Evolutionary conservation across 2,888 invertebrate species (phyloP), one percentile per base, ranked within the genome.

Genomic region (Pemphredon lugubris): DNA sequence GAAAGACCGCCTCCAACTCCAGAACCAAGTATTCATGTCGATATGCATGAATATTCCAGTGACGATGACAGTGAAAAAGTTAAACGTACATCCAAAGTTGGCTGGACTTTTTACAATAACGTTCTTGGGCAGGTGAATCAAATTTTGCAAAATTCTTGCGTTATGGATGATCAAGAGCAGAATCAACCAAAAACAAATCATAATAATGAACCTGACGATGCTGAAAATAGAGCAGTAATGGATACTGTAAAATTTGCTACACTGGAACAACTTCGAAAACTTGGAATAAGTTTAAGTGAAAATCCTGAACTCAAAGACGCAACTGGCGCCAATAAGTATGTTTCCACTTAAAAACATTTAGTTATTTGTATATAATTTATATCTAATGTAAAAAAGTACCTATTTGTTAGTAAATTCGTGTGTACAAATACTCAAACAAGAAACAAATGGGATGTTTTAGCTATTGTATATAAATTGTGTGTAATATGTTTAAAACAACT

Each of bases 61-160:
- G 88, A 88, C 34, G 86, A 86, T 4, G 84, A 86, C 6, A 92
- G 92, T 54, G 92, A 92, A 75, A 92, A 92, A 47, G 87, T 90
- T 1, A 87, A 88, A 26, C 84, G 83, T 82, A 91, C 92, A 45
- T 91, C 92, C 21, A 92, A 93, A 86, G 91, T 93, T 78, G 94
- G 94, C 72, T 93, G 93, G 92, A 94, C 94, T 2, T 93, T 94
- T 86, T 94, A 94, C 82, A 93, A 94, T 82, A 94, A 94, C 90
- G 93, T 94, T 65, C 92, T 95, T 91, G 91, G 90, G 1, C 92
- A 92, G 84, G 92, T 92, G 0, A 92, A 92, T 84, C 90, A 91
- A 77, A 91, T 92, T 69, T 84, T 92, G 50, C 89, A 90, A 76
- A 91, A 91, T 74, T 89, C 91, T n/a, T 85, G 82, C n/a, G 77